Conservation (phyloP, 2,888 invertebrate genomes). For the Parapristionchus giblindavisi region DNA sequence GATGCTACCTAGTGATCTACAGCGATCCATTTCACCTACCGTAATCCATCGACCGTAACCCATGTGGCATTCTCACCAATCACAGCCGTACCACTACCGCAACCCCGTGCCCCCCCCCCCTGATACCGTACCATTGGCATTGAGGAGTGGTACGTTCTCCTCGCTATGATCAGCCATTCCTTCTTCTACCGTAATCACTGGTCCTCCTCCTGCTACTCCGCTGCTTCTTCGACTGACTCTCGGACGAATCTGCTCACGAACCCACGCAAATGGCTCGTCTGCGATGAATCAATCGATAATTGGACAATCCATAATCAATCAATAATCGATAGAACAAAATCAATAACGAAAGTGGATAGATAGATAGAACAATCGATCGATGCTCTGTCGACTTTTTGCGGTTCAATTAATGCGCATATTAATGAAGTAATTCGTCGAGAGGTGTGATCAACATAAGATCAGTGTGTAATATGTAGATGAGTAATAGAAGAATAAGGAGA, state of each 20-base stretch:
- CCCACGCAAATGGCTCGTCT: constrained; percentile 36
- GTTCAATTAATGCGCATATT: no score
- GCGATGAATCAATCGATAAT: neutral
- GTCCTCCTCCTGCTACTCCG: neutral
- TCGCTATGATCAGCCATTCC: constrained; percentile 37
- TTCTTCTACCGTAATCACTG: constrained; percentile 5
- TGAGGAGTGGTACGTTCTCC: constrained; percentile 36
- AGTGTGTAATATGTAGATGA: no score
- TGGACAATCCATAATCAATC: no score
- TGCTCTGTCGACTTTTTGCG: no score
- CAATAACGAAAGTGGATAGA: no score
- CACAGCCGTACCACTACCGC: no score
- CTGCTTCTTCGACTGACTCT: constrained; percentile 2
- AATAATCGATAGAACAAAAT: no score
- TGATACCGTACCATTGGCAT: neutral
- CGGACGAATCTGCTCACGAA: constrained; percentile 8
- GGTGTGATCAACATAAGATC: no score
- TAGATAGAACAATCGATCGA: no score
- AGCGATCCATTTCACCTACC: neutral
- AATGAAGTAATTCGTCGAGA: no score
- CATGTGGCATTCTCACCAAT: no score
- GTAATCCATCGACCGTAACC: neutral
- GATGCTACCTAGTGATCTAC: neutral
- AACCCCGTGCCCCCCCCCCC: neutral
- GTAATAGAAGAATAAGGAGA: no score